A percentile compares a stretch with the other conserved stretches of the same genome.
These are phyloP conservation scores for Tryphoninae sp. DNA, from an alignment of 2,888 invertebrate species.

Conservation along the genomic window DNA sequence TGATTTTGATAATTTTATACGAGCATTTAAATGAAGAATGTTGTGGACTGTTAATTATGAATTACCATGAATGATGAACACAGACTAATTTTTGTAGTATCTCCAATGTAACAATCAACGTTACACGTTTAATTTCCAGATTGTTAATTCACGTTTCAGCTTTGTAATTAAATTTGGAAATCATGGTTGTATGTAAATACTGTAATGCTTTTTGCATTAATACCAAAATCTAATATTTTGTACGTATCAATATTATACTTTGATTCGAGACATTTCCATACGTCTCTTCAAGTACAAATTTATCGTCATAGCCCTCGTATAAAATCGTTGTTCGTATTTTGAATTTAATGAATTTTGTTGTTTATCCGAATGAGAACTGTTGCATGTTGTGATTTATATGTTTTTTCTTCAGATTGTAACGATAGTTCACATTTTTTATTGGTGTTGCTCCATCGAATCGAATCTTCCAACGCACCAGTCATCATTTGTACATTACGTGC, in stretches of 20 bases:
- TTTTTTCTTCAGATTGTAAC: neutral
- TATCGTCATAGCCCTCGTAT: no score
- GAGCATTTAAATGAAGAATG: neutral
- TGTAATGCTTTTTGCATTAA: no score
- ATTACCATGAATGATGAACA: neutral
- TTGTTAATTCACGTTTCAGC: neutral
- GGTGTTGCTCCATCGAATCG: conserved; percentile 53
- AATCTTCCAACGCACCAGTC: conserved; percentile 50
- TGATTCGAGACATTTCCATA: no score
- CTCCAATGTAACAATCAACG: neutral
- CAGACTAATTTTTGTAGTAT: neutral
- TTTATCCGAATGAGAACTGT: neutral
- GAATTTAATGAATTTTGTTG: neutral
- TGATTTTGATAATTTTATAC: neutral
- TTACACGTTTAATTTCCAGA: neutral
- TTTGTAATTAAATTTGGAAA: no score
- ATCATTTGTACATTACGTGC: conserved; percentile 67
- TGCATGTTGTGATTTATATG: neutral
- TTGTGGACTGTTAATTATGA: neutral
- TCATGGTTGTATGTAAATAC: no score
- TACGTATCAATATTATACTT: no score
- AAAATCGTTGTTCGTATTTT: neutral
- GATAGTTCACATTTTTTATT: conserved; percentile 11
- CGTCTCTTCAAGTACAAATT: no score
- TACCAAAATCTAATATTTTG: no score